Base-by-base conservation (phyloP, 2,113 vertebrate genomes). In the Chascanopsetta lugubris region DNA sequence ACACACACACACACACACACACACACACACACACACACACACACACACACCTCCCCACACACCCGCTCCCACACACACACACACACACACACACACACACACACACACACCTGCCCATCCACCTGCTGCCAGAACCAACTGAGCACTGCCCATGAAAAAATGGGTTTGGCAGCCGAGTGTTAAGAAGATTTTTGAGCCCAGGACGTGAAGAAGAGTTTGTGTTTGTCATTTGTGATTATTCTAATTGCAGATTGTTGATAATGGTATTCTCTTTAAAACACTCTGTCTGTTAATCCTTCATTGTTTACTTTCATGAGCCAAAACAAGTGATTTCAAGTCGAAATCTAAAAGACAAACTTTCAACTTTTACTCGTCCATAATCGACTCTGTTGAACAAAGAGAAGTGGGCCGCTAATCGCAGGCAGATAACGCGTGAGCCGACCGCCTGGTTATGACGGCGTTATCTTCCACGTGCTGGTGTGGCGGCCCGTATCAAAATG, bases 41-140 rank as follows among this genome's bases (percentile, higher is more conserved):
- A 86, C 76, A 49, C 32, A 58, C 51, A 61, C 60, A 60, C 59
- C 46, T 48, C 67, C 62, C 50, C 54, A 61, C 61, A 21, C 62
- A 47, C 29, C 54, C 59, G 29, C 38, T 40, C 21, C 56, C 36
- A 55, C 38, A 46, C 36, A 50, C 51, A 66, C 46, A 49, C 38
- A 42, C 21, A 54, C 20, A 49, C 32, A 58, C 51, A 61, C 59
- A 50, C 51, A 66, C 46, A 49, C 38, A 42, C 21, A 54, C 20
- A 49, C 32, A 58, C 51, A 61, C 59, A 59, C 81, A 86, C 78
- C 67, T 85, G 84, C 72, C 78, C 77, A 55, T 62, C 69, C 50
- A 80, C 83, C 69, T 90, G 93, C 77, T 85, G 92, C 90, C 93
- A 84, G 89, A 91, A 90, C 93, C 79, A 80, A 59, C 51, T 57